Evolutionary conservation across 2,797 vertebrate species (phyloP).

Genomic region (Lithobates sylvaticus): DNA sequence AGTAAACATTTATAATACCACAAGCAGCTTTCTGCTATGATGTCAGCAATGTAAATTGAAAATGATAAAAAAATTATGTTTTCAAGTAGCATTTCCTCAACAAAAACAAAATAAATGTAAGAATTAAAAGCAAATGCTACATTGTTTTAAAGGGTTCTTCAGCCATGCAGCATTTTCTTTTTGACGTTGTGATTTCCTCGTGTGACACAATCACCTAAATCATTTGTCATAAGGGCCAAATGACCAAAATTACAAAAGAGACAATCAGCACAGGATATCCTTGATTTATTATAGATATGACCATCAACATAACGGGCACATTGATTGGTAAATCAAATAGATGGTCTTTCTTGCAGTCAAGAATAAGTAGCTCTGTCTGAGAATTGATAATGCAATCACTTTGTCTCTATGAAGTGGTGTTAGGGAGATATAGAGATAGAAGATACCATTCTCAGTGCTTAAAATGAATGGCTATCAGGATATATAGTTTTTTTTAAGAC

Average conservation of each 20-base stretch:
- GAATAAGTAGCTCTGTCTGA: background rate
- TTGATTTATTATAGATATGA: background rate
- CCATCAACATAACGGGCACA: background rate
- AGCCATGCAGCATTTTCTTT: too few species aligned
- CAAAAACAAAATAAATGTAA: too few species aligned
- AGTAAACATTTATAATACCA: too few species aligned
- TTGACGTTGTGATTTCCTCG: too few species aligned
- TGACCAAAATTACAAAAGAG: background rate
- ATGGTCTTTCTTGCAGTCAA: background rate
- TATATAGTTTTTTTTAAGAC: background rate
- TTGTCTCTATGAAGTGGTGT: background rate
- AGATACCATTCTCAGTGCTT: background rate
- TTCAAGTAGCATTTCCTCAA: too few species aligned
- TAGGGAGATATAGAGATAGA: background rate
- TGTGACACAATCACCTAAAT: too few species aligned
- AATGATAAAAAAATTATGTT: too few species aligned
- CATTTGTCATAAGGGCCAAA: too few species aligned
- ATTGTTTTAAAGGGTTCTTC: too few species aligned
- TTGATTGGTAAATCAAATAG: constrained; percentile 2
- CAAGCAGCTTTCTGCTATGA: too few species aligned
- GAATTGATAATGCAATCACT: constrained; percentile 10
- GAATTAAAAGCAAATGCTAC: too few species aligned
- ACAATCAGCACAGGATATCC: background rate
- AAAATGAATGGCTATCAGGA: background rate
- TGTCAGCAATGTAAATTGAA: too few species aligned